Conservation (phyloP, 2,797 vertebrate genomes). For the Labroides dimidiatus region DNA sequence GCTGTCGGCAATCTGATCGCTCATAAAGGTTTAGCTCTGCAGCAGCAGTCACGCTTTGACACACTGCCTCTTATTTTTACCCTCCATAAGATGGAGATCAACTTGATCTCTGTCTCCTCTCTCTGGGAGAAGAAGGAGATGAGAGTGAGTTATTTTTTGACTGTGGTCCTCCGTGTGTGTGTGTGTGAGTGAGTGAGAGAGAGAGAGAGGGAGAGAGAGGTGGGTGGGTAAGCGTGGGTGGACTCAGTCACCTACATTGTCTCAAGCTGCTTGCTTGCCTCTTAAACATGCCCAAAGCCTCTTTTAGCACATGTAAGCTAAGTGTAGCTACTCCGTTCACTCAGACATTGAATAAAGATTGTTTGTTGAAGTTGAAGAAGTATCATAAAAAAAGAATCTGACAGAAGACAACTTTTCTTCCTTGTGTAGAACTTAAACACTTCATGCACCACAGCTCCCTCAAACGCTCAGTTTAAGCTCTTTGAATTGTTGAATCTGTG, state of each 20-base stretch:
- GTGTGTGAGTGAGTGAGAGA: background rate
- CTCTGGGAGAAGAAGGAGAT: slow-evolving; percentile 40
- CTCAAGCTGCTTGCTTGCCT: slow-evolving; percentile 21
- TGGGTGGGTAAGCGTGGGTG: slow-evolving; percentile 4
- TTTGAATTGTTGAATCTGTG: background rate
- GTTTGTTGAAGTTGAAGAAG: background rate
- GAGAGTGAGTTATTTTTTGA: slow-evolving; percentile 59
- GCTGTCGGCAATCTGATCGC: background rate
- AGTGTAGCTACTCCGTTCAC: background rate
- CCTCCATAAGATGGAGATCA: slow-evolving; percentile 32
- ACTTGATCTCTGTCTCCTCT: slow-evolving; percentile 52
- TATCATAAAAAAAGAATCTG: background rate
- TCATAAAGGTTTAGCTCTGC: background rate
- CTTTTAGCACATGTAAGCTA: slow-evolving; percentile 1
- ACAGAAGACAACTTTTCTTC: background rate
- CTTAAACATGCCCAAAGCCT: slow-evolving; percentile 18
- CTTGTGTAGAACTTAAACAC: background rate
- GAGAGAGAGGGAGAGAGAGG: background rate
- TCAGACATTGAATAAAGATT: background rate
- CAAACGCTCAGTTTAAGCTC: background rate
- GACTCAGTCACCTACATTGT: slow-evolving; percentile 20
- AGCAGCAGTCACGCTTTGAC: slow-evolving; percentile 9
- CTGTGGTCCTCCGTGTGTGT: slow-evolving; percentile 11
- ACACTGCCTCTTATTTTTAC: slow-evolving; percentile 34
- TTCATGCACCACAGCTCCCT: background rate